Conservation (phyloP, 1,140 invertebrate species). For the Sycophila sp. region DNA sequence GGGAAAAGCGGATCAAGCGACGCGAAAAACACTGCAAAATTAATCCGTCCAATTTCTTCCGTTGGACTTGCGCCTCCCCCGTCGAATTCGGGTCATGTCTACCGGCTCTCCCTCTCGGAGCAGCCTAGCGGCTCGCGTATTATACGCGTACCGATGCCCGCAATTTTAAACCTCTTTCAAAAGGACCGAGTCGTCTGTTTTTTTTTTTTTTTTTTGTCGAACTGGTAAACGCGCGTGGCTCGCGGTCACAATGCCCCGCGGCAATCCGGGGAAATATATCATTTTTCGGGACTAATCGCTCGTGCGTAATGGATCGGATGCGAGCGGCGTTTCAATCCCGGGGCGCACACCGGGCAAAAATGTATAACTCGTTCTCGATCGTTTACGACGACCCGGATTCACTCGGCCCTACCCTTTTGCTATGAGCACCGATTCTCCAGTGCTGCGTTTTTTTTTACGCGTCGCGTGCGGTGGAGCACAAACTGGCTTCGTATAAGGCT, state of each 20-base stretch:
- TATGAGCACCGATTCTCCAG: no score
- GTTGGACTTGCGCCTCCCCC: not conserved
- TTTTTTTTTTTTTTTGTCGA: not conserved
- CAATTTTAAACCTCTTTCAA: constrained; percentile 2
- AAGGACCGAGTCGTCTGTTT: not conserved
- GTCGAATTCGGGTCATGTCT: not conserved
- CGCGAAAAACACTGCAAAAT: constrained; percentile 13
- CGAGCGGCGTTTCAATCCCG: not conserved
- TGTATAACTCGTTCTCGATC: no score
- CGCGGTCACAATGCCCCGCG: not conserved
- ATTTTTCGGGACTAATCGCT: not conserved
- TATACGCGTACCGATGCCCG: no score
- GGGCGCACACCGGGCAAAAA: no score
- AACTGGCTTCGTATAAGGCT: no score
- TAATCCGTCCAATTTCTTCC: constrained; percentile 22
- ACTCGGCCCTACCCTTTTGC: no score
- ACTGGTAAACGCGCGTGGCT: not conserved
- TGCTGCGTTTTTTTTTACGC: no score
- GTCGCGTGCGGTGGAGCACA: no score
- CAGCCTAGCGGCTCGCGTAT: not conserved
- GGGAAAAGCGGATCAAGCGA: not conserved
- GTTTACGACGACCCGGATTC: no score
- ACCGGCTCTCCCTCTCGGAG: not conserved
- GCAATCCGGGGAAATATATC: not conserved
- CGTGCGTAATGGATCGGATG: not conserved